Conservation (phyloP, 53 echinoderm and acorn worm species). For the Echinometra lucunter region DNA sequence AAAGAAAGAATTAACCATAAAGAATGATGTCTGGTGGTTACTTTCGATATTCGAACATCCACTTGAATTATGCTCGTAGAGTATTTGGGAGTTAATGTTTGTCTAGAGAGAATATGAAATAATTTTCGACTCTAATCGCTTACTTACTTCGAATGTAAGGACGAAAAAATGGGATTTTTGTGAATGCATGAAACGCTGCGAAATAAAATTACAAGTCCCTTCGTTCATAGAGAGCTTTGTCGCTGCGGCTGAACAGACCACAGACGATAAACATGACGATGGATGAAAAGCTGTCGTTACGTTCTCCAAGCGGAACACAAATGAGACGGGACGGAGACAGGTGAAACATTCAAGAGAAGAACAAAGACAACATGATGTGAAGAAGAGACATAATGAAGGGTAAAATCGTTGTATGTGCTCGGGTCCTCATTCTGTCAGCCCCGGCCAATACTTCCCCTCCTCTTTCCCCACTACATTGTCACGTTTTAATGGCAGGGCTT, state of each 20-base stretch:
- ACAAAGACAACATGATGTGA: not conserved
- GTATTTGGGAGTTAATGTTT: not conserved
- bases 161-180: too few relatives aligned
- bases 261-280: not conserved
- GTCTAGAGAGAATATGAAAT: not conserved
- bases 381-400: not conserved
- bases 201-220: not conserved
- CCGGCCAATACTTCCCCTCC: not conserved
- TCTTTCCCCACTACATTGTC: not conserved
- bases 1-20: not conserved
- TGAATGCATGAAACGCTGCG: not conserved
- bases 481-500: constrained; percentile 13
- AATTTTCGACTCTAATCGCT: not conserved
- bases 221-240: not conserved
- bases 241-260: not conserved
- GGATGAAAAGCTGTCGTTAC: not conserved
- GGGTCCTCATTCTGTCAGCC: constrained; percentile 5
- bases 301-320: not conserved
- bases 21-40: not conserved
- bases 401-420: constrained; percentile 32
- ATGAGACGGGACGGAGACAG: not conserved
- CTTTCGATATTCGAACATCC: not conserved
- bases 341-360: not conserved
- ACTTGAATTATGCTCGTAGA: not conserved
- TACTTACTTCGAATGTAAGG: not conserved